Evolutionary conservation across 1,140 invertebrate genomes (phyloP).

Genomic region (Neodiprion pinetum): DNA sequence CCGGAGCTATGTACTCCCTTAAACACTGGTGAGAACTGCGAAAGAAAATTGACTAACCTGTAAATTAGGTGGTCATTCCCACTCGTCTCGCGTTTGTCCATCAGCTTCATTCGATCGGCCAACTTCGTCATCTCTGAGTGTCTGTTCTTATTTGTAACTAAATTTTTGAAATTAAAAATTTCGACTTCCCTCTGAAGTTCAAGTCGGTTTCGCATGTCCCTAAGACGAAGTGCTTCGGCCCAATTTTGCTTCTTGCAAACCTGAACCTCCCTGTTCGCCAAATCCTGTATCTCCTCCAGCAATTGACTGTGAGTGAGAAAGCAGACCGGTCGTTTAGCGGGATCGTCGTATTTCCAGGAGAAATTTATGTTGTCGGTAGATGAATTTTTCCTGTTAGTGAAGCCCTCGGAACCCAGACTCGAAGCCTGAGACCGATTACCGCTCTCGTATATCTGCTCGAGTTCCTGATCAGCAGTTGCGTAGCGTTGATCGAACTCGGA

Average conservation of each 20-base stretch:
- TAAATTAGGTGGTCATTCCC: not conserved
- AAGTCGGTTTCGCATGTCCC: constrained; percentile 53
- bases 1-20: no score
- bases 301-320: constrained; percentile 48
- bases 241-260: constrained; percentile 45
- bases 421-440: constrained; percentile 21
- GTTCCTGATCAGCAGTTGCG: not conserved
- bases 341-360: not conserved
- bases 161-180: constrained; percentile 41
- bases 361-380: constrained; percentile 9
- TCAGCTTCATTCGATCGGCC: constrained; percentile 35
- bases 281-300: constrained; percentile 47
- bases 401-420: constrained; percentile 26
- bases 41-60: not conserved
- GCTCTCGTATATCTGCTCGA: constrained; percentile 25
- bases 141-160: constrained; percentile 43
- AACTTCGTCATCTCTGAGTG: constrained; percentile 41
- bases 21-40: not conserved
- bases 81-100: not conserved
- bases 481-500: constrained; percentile 8
- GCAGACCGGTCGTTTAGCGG: not conserved
- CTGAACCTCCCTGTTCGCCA: constrained; percentile 42
- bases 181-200: constrained; percentile 46
- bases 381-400: constrained; percentile 35
- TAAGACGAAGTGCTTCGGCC: constrained; percentile 49